A percentile compares a stretch with the other conserved stretches of the same genome.
These are phyloP conservation scores for Cladopsammia gracilis DNA, from an alignment of 64 coral and sea anemone genomes.

Conservation along the genomic window DNA sequence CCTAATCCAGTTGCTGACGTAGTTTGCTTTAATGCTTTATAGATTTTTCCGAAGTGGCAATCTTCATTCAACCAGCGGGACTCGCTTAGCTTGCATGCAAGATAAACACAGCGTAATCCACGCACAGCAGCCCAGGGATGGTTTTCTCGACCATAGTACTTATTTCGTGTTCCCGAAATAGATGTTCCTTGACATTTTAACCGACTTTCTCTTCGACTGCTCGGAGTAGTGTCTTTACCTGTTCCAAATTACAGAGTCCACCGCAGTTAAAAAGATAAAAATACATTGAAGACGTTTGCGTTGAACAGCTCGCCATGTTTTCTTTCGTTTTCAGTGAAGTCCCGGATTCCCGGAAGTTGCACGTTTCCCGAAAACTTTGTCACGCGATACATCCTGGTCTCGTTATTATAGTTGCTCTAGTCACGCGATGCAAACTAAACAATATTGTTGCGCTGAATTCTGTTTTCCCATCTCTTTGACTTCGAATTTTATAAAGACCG, in stretches of 20 bases:
- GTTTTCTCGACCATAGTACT: not conserved
- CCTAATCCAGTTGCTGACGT: not conserved
- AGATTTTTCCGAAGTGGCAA: not conserved
- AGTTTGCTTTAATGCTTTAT: not conserved
- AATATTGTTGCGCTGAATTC: no score
- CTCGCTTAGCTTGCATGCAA: conserved; percentile 82
- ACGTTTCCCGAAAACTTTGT: not conserved
- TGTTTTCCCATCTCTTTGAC: no score
- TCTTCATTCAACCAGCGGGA: not conserved
- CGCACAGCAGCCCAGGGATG: not conserved
- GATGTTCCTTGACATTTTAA: not conserved
- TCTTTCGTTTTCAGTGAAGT: no score
- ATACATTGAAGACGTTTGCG: not conserved
- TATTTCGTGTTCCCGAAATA: not conserved
- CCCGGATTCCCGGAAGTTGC: not conserved
- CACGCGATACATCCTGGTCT: no score
- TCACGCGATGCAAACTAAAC: no score
- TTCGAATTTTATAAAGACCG: no score
- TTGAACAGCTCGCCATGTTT: not conserved
- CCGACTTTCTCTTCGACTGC: not conserved
- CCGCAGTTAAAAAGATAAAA: conserved; percentile 9
- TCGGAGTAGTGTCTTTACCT: not conserved
- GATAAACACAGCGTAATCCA: conserved; percentile 83
- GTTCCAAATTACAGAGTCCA: not conserved
- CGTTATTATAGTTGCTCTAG: no score